These are phyloP conservation scores for Catharus bicknelli DNA, from an alignment of 2,113 vertebrate genomes.

Conservation along the genomic window DNA sequence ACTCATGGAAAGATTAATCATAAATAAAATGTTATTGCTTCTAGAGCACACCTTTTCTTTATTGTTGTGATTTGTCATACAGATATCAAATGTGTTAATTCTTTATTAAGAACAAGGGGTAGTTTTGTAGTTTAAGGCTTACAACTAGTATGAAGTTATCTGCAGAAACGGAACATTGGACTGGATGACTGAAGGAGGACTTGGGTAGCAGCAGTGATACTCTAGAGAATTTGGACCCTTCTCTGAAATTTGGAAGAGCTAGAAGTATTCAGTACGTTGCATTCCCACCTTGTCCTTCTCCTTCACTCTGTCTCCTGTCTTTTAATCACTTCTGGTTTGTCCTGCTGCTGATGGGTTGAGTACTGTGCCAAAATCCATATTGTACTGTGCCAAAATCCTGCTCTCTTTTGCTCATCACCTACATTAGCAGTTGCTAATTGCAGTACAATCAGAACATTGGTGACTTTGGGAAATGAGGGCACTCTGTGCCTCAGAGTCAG, in stretches of 20 bases:
- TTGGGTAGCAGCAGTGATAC: neutral
- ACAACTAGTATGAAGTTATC: neutral
- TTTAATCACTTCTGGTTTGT: neutral
- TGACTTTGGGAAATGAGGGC: constrained; percentile 40
- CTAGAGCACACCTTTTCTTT: neutral
- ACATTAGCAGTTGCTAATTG: constrained; percentile 9
- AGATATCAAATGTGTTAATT: neutral
- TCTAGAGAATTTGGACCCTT: neutral
- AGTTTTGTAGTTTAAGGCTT: neutral
- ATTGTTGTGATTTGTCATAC: neutral
- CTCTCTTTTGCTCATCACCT: neutral
- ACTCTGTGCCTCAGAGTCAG: neutral
- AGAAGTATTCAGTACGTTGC: neutral
- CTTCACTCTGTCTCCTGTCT: neutral
- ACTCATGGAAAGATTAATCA: neutral
- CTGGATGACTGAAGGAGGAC: neutral
- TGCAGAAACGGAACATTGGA: neutral
- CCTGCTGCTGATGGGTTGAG: neutral
- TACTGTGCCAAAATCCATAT: neutral
- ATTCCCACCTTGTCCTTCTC: neutral
- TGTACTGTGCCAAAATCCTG: neutral
- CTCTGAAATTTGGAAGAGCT: neutral
- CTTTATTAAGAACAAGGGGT: neutral
- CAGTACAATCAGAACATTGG: neutral
- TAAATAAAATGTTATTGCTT: neutral